Evolutionary conservation across 2,113 vertebrate species (phyloP).

Genomic region (Hucho hucho): DNA sequence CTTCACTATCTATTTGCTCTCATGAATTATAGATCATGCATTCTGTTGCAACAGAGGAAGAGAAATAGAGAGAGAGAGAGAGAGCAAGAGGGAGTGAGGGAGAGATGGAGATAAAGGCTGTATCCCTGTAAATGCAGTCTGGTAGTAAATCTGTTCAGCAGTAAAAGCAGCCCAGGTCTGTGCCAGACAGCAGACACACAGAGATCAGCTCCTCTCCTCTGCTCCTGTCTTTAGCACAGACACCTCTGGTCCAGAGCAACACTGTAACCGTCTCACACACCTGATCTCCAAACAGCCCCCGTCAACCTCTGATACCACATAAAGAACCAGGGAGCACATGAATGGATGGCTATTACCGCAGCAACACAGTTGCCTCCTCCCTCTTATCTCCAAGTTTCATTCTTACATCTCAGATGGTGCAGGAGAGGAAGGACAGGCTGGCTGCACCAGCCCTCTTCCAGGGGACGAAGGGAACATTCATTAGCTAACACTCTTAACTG

Average conservation of each 20-base stretch:
- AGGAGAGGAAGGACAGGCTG: neutral
- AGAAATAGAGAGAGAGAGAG: neutral
- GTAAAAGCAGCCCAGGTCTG: neutral
- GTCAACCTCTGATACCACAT: neutral
- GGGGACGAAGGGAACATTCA: neutral
- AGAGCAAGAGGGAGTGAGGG: neutral
- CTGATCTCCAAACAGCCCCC: neutral
- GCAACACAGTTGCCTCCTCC: neutral
- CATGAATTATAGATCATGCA: slow-evolving; percentile 48
- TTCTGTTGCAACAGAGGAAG: slow-evolving; percentile 1
- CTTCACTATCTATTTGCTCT: slow-evolving; percentile 50
- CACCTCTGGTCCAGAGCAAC: neutral
- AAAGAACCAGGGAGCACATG: neutral
- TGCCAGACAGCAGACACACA: neutral
- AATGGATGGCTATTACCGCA: neutral
- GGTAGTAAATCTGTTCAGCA: neutral
- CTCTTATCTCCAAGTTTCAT: neutral
- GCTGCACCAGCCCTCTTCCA: neutral
- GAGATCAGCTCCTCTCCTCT: neutral
- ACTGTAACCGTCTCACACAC: neutral
- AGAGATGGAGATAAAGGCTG: neutral
- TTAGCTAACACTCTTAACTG: neutral
- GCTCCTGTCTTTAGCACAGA: neutral
- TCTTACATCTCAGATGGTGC: neutral
- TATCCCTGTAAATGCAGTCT: neutral